These are phyloP conservation scores for Noctua fimbriata DNA, from an alignment of 2,888 invertebrate species.

Conservation along the genomic window DNA sequence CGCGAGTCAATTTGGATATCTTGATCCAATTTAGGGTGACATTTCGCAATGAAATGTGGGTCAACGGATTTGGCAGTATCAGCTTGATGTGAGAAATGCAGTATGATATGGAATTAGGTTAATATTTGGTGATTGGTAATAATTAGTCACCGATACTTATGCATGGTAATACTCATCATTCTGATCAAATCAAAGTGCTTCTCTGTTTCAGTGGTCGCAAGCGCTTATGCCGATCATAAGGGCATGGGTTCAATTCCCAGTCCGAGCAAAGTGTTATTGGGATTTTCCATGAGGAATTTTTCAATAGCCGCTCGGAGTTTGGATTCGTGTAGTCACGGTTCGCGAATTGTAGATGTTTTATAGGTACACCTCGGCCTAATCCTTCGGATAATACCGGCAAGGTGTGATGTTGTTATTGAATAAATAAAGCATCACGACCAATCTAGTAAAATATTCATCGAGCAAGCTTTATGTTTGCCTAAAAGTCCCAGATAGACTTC, in stretches of 20 bases:
- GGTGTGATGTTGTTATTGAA: not conserved
- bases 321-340: not conserved
- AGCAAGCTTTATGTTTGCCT: not conserved
- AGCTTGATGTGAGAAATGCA: not conserved
- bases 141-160: not conserved
- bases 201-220: not conserved
- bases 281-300: not conserved
- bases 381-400: not conserved
- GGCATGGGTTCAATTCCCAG: not conserved
- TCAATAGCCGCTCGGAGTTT: not conserved
- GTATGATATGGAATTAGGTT: not conserved
- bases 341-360: not conserved
- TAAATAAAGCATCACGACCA: no score
- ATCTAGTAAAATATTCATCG: not conserved
- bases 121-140: not conserved
- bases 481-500: not conserved
- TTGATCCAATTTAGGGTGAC: slow-evolving; percentile 17
- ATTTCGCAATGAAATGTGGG: slow-evolving; percentile 35
- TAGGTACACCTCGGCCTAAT: not conserved
- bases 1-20: slow-evolving; percentile 27
- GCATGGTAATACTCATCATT: not conserved
- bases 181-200: not conserved
- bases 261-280: not conserved
- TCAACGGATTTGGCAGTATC: slow-evolving; percentile 19
- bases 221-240: not conserved